Conservation (phyloP, 2,797 vertebrate species). For the Acomys russatus region DNA sequence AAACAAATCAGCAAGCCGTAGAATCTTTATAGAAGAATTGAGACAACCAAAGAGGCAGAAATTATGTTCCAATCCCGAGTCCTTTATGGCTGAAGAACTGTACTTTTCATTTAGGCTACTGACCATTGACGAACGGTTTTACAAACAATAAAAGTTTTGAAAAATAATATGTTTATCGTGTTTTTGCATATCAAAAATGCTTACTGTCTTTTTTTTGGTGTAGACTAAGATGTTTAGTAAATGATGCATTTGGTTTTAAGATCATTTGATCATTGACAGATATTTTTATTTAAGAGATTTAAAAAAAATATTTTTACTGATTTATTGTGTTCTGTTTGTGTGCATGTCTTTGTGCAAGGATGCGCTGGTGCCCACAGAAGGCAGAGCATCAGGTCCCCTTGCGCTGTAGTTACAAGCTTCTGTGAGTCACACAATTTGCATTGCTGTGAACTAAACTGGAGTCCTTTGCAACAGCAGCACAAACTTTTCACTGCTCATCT, state of each 20-base stretch:
- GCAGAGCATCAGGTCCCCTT: neutral
- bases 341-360: too few relatives aligned
- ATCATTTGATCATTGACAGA: conserved; percentile 42
- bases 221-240: neutral
- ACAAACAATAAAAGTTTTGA: neutral
- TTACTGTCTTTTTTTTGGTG: neutral
- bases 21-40: neutral
- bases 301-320: too few relatives aligned
- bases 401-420: neutral
- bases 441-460: neutral
- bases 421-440: neutral
- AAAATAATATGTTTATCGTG: neutral
- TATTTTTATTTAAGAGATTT: neutral
- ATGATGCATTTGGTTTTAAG: neutral
- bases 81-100: neutral
- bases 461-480: neutral
- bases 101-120: conserved; percentile 13
- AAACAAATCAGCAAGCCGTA: neutral
- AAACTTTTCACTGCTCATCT: too few relatives aligned
- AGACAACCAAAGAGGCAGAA: neutral
- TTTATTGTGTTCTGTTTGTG: too few relatives aligned
- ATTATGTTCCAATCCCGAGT: neutral
- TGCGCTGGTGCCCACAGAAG: too few relatives aligned
- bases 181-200: conserved; percentile 13
- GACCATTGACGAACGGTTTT: neutral